phyloP scores from a whole-genome alignment of 2,113 vertebrate species.

The Colinus virginianus region DNA sequence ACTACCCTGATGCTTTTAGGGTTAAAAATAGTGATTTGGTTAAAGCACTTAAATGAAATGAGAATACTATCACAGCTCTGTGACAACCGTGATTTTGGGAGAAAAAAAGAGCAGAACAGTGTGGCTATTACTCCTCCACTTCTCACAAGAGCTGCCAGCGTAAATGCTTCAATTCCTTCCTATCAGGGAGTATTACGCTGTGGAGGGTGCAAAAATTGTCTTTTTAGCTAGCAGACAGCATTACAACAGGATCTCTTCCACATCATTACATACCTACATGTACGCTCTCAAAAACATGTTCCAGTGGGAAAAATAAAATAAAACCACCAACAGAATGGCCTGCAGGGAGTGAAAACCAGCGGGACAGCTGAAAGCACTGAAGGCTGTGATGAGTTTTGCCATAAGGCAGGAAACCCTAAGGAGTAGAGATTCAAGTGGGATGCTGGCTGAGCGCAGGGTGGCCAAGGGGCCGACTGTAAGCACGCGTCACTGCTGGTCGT shows the following conservation, averaged over 20 bases:
- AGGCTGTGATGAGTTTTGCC: background rate
- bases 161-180: background rate
- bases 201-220: background rate
- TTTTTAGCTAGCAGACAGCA: background rate
- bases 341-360: background rate
- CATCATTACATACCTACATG: constrained; percentile 82
- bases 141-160: background rate
- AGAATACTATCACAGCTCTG: background rate
- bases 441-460: background rate
- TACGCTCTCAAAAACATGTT: constrained; percentile 87
- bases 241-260: background rate
- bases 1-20: background rate
- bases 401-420: background rate
- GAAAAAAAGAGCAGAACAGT: background rate
- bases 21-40: background rate
- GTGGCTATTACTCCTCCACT: background rate
- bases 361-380: background rate
- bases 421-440: background rate
- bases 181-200: background rate
- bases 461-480: background rate
- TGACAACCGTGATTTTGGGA: background rate
- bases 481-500: background rate
- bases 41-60: background rate
- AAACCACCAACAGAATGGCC: no score
- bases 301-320: no score